Evolutionary conservation across 92 coral and sea anemone species (phyloP), one percentile per base, ranked within the genome.

Genomic region (Zoanthus gigantus): DNA sequence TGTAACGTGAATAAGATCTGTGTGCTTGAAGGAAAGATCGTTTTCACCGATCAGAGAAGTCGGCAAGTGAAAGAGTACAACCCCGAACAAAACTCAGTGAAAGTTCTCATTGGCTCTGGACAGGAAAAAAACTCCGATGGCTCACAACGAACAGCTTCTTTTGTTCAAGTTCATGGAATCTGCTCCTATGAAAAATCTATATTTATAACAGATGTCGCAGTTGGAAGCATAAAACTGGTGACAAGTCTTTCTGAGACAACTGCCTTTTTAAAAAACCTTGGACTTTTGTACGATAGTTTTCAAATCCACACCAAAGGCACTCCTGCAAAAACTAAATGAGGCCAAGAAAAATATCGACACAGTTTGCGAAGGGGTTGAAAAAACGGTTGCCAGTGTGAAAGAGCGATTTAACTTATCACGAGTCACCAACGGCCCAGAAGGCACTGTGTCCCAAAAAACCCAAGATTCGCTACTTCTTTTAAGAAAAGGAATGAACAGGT

Each of bases 1-100:
- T 78, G 79, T 78, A 34, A 88, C 30, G 90, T 87, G 69, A 87
- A 87, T 74, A 87, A 79, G 37, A 76, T 87, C 69, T 88, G 85
- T 63, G 86, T 53, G 74, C 60, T 79, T 30, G 71, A 68, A 47
- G 83, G 56, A 78, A 78, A 68, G 80, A 50, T 88, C 65, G 84
- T 86, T 67, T 82, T 82, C 71, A 82, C 91, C 80, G 83, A 88
- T 50, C 30, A 71, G 50, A 75, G 71, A 71, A 60, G 79, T 72
- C 63, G 83, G 63, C 78, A 88, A 74, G 88, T 82, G 13, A 82
- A 37, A 72, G 80, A 54, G 37, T 88, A 81, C 83, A 72, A 88
- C 86, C 90, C 86, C 14, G 90, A 63, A 57, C 68, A 79, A 71
- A 87, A 79, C 76, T 37, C 86, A 14, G 90, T 66, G 63, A 30